Percentiles rank a stretch among this genome's conserved stretches.
phyloP scores from a whole-genome alignment of 2,888 invertebrate genomes.

The Eremobia ochroleuca region DNA sequence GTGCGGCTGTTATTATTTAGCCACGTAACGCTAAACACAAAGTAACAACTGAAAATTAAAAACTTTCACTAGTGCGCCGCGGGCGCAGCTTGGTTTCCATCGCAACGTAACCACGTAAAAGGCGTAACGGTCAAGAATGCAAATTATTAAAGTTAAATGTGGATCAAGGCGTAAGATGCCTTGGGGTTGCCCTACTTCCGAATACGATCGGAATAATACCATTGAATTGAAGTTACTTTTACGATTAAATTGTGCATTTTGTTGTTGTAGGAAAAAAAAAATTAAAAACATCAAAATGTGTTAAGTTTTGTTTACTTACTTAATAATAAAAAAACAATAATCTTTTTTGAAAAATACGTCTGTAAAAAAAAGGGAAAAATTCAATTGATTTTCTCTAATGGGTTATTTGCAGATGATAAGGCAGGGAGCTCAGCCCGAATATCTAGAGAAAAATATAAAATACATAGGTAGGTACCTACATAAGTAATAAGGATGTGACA shows the following conservation, averaged over 20 bases:
- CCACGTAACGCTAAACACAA: too few relatives aligned
- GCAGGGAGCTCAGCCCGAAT: neutral
- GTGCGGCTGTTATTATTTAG: too few relatives aligned
- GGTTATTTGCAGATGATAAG: neutral
- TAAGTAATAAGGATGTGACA: neutral
- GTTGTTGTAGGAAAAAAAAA: neutral
- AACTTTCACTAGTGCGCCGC: constrained; percentile 35
- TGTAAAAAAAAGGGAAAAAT: neutral
- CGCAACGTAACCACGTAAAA: constrained; percentile 14
- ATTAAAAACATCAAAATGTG: too few relatives aligned
- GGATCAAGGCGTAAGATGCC: constrained; percentile 54
- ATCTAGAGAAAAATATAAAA: neutral
- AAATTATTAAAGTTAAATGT: constrained; percentile 44
- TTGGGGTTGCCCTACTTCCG: constrained; percentile 41
- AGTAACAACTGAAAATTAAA: constrained; percentile 2
- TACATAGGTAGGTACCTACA: neutral
- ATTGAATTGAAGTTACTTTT: constrained; percentile 45
- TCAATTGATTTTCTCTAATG: neutral
- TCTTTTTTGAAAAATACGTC: too few relatives aligned
- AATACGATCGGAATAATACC: constrained; percentile 6
- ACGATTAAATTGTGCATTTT: neutral
- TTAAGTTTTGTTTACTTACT: too few relatives aligned
- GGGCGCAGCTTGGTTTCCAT: constrained; percentile 6
- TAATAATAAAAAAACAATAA: too few relatives aligned
- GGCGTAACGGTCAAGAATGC: constrained; percentile 53